Percentiles rank a stretch among this genome's conserved stretches.
phyloP scores from a whole-genome alignment of 2,888 invertebrate genomes.

The Papilio elwesi region DNA sequence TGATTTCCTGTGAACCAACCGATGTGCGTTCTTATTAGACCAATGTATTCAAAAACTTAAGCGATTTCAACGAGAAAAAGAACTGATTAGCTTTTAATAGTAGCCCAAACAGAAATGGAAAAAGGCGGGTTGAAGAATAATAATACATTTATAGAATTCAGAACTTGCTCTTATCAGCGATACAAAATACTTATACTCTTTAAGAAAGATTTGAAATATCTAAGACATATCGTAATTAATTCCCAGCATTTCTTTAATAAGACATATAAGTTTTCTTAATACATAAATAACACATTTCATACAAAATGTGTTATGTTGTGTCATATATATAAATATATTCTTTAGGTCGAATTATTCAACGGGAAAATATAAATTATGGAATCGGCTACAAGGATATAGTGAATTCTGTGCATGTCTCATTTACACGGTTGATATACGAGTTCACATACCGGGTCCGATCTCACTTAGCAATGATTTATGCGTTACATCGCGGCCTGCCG shows the following conservation, averaged over 20 bases:
- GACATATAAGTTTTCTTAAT: too few species aligned
- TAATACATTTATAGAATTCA: too few species aligned
- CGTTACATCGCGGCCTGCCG: constrained; percentile 75
- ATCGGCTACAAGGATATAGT: constrained; percentile 63
- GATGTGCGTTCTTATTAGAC: constrained; percentile 12
- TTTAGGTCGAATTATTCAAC: not conserved
- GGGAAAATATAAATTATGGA: constrained; percentile 32
- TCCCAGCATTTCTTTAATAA: too few species aligned
- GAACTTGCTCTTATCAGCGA: too few species aligned
- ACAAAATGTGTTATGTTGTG: too few species aligned
- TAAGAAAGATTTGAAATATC: too few species aligned
- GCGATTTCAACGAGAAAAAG: not conserved
- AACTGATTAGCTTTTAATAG: not conserved
- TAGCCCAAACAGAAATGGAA: too few species aligned
- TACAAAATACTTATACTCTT: too few species aligned
- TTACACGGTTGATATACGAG: constrained; percentile 81
- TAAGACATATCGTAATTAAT: too few species aligned
- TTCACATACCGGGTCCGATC: constrained; percentile 81
- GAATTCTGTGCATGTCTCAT: constrained; percentile 71
- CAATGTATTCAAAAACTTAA: constrained; percentile 21
- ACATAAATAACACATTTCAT: too few species aligned
- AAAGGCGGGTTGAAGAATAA: too few species aligned
- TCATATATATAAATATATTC: not conserved
- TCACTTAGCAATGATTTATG: constrained; percentile 83
- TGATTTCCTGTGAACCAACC: constrained; percentile 25